Conservation (phyloP, 2,113 vertebrate genomes). For the Corythoichthys intestinalis region DNA sequence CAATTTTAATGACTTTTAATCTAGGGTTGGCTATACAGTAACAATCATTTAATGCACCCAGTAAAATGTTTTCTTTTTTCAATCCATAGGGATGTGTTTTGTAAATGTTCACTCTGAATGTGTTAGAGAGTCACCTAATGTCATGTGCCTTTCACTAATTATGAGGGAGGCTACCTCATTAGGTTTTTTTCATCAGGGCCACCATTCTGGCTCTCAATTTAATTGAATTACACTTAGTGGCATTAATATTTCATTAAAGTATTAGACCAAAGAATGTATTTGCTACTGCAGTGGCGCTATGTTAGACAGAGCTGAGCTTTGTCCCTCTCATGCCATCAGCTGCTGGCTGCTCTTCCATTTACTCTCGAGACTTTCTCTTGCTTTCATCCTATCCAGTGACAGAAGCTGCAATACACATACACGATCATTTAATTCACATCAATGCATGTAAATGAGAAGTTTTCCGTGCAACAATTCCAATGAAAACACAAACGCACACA, state of each 20-base stretch:
- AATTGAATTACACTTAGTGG: slow-evolving; percentile 71
- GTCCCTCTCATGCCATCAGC: slow-evolving; percentile 44
- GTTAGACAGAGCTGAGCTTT: slow-evolving; percentile 19
- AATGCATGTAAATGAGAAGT: slow-evolving; percentile 52
- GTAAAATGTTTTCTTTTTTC: background rate
- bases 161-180: slow-evolving; percentile 55
- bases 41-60: too few relatives aligned
- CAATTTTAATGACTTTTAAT: too few relatives aligned
- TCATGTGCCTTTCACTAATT: slow-evolving; percentile 48
- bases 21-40: too few relatives aligned
- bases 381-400: slow-evolving; percentile 58
- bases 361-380: slow-evolving; percentile 60
- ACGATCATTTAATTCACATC: slow-evolving; percentile 21
- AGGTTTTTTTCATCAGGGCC: slow-evolving; percentile 51
- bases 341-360: slow-evolving; percentile 53
- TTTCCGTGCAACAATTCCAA: slow-evolving; percentile 27
- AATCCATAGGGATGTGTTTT: slow-evolving; percentile 1
- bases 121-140: slow-evolving; percentile 34
- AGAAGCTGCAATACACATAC: slow-evolving; percentile 25
- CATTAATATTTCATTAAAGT: slow-evolving; percentile 73
- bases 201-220: slow-evolving; percentile 55
- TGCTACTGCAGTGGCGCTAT: background rate
- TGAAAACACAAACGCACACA: slow-evolving; percentile 26
- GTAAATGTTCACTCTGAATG: slow-evolving; percentile 20
- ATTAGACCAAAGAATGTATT: slow-evolving; percentile 61